Evolutionary conservation across 1,140 invertebrate genomes (phyloP).

Genomic region (Armadillidium nasatum): DNA sequence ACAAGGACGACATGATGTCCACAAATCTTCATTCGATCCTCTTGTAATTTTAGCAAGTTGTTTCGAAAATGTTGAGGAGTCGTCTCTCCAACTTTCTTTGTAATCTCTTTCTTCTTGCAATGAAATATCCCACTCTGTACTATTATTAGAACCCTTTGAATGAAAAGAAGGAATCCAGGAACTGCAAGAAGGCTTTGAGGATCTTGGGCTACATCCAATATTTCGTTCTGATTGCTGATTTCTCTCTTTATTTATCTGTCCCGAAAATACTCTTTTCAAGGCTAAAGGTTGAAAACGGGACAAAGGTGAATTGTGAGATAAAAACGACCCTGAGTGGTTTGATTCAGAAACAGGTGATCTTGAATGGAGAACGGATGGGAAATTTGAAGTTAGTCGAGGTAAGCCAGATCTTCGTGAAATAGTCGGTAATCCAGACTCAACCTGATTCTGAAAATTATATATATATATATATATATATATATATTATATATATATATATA

Average conservation of each 20-base stretch:
- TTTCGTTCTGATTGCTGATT: background rate
- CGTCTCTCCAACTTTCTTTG: background rate
- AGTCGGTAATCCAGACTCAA: background rate
- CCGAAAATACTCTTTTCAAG: background rate
- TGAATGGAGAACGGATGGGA: constrained; percentile 26
- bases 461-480: background rate
- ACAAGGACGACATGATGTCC: constrained; percentile 21
- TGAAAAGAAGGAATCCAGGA: background rate
- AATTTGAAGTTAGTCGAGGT: constrained; percentile 22
- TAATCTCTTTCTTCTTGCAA: constrained; percentile 7
- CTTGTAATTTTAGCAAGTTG: constrained; percentile 39
- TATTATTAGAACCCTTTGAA: constrained; percentile 10
- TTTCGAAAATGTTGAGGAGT: constrained; percentile 34
- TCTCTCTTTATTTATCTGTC: constrained; percentile 5
- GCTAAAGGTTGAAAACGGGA: constrained; percentile 10
- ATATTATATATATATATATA: too few species aligned
- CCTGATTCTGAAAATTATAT: background rate
- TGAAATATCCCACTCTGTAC: constrained; percentile 2
- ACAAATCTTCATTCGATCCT: constrained; percentile 31
- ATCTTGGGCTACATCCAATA: background rate
- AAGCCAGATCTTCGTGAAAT: constrained; percentile 18
- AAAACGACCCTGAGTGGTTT: background rate
- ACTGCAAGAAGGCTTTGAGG: background rate
- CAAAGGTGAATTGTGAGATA: constrained; percentile 16
- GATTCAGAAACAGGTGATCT: background rate